Conservation (phyloP, 2,113 vertebrate species). For the Gallinago jamesoni region DNA sequence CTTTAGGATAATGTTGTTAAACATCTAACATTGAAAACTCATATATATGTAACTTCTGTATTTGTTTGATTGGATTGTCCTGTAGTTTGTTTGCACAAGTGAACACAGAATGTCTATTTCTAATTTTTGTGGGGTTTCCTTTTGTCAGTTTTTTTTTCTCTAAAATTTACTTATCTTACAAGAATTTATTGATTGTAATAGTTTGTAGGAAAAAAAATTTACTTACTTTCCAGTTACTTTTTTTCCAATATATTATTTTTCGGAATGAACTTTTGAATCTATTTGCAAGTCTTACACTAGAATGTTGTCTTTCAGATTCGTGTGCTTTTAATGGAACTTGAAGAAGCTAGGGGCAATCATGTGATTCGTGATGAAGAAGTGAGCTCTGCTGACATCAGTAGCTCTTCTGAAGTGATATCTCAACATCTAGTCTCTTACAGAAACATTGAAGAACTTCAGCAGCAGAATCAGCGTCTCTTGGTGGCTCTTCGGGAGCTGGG, state of each 20-base stretch:
- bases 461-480: slow-evolving; percentile 94
- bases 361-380: slow-evolving; percentile 88
- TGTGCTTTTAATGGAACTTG: slow-evolving; percentile 92
- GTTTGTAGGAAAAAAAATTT: neutral
- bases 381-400: slow-evolving; percentile 90
- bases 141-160: neutral
- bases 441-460: slow-evolving; percentile 93
- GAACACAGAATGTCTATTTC: neutral
- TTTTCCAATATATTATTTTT: neutral
- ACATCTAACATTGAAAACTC: neutral
- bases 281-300: neutral
- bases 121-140: neutral
- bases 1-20: neutral
- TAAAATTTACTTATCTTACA: neutral
- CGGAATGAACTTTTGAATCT: neutral
- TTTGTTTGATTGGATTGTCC: neutral
- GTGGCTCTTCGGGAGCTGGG: slow-evolving; percentile 90
- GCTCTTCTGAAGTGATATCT: slow-evolving; percentile 94
- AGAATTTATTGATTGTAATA: neutral
- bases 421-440: slow-evolving; percentile 94
- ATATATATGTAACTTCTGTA: neutral
- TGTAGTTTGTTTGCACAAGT: neutral
- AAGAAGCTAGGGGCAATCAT: slow-evolving; percentile 95
- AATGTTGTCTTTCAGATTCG: slow-evolving; percentile 78
- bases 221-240: neutral